Conservation (phyloP, 1,140 invertebrate species). For the Delia radicum region DNA sequence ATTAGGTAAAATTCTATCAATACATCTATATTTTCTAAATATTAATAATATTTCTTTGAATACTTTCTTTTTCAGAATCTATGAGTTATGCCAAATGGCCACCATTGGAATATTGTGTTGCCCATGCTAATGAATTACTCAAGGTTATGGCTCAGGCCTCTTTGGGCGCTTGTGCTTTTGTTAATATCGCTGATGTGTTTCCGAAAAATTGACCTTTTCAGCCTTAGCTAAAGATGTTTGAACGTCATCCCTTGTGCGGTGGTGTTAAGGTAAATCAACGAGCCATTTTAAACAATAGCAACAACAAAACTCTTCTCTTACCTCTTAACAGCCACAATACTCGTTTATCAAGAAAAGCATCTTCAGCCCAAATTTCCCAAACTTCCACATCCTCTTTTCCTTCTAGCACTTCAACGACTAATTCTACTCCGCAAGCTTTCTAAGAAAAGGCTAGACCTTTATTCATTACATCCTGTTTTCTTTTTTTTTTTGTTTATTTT, state of each 20-base stretch:
- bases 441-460: not conserved
- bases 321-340: not conserved
- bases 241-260: conserved; percentile 21
- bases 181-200: conserved; percentile 72
- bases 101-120: conserved; percentile 86
- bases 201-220: conserved; percentile 61
- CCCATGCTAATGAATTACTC: conserved; percentile 85
- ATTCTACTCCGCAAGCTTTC: conserved; percentile 1
- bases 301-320: not conserved
- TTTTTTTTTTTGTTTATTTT: too few relatives aligned
- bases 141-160: conserved; percentile 86
- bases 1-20: conserved; percentile 64
- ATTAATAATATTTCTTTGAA: not conserved
- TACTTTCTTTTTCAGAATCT: conserved; percentile 68
- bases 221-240: conserved; percentile 50
- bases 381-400: not conserved
- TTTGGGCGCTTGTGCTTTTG: conserved; percentile 92
- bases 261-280: not conserved
- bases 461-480: too few relatives aligned
- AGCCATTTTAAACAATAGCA: not conserved
- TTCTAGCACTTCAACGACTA: not conserved
- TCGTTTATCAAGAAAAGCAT: not conserved
- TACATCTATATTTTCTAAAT: not conserved
- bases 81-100: conserved; percentile 85
- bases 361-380: not conserved